Conservation (phyloP, 2,888 invertebrate species). For the Capitulum mitella region DNA sequence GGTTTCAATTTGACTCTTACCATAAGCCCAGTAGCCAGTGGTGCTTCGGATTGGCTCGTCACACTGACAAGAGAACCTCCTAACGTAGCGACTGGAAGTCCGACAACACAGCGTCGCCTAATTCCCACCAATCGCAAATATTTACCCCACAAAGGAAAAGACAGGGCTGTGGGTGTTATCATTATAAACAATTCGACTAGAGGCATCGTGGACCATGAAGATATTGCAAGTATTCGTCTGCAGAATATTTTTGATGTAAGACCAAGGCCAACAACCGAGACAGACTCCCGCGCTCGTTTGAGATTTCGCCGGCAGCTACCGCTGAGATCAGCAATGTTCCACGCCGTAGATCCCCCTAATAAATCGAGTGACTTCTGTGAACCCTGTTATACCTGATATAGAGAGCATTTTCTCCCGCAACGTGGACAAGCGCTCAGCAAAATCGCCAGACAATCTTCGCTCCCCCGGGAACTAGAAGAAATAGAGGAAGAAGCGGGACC, state of each 20-base stretch:
- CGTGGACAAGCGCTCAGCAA: not conserved
- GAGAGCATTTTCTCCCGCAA: not conserved
- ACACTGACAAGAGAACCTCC: not conserved
- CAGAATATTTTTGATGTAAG: too few relatives aligned
- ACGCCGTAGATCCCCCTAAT: not conserved
- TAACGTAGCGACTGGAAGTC: not conserved
- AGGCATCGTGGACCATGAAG: too few relatives aligned
- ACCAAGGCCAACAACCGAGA: too few relatives aligned
- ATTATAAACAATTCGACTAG: too few relatives aligned
- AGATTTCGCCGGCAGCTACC: not conserved
- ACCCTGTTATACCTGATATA: not conserved
- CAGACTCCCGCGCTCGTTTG: too few relatives aligned
- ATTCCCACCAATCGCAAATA: too few relatives aligned
- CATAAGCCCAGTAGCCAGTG: not conserved
- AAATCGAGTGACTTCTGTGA: not conserved
- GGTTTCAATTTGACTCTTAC: not conserved
- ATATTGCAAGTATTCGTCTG: too few relatives aligned
- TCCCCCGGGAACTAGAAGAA: not conserved
- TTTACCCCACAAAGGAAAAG: too few relatives aligned
- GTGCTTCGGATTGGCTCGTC: not conserved
- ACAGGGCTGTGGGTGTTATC: too few relatives aligned
- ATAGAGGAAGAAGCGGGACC: not conserved
- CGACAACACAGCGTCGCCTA: not conserved
- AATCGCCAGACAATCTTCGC: not conserved
- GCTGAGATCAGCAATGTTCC: not conserved